These are phyloP conservation scores for Echeneis naucrates DNA, from an alignment of 2,797 vertebrate species.

Conservation along the genomic window DNA sequence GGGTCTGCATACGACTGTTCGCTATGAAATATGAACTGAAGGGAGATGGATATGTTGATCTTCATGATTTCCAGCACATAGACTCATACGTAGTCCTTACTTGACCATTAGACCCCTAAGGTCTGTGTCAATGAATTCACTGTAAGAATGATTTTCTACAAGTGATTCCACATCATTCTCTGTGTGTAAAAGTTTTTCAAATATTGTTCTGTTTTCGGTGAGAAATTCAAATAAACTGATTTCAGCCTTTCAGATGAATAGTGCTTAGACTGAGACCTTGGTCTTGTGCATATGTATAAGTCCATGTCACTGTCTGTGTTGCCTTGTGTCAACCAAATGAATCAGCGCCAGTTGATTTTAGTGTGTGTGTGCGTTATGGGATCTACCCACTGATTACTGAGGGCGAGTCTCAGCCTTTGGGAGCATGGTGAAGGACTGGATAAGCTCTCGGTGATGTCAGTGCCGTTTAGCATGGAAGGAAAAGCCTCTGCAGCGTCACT, in stretches of 20 bases:
- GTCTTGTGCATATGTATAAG: background rate
- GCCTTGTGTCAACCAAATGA: conserved; percentile 27
- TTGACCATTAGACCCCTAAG: conserved; percentile 16
- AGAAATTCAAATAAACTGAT: background rate
- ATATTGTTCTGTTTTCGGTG: no score
- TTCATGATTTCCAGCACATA: conserved; percentile 3
- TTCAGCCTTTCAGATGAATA: conserved; percentile 6
- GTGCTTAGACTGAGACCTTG: background rate
- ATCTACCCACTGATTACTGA: conserved; percentile 68
- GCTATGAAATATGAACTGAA: conserved; percentile 7
- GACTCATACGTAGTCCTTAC: background rate
- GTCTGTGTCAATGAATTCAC: conserved; percentile 15
- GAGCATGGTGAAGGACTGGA: conserved; percentile 65
- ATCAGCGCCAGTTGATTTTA: conserved; percentile 39
- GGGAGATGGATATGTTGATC: conserved; percentile 13
- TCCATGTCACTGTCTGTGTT: conserved; percentile 23
- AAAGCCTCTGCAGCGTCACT: conserved; percentile 58
- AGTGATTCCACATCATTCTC: background rate
- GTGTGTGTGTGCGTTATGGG: conserved; percentile 27
- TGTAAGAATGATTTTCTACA: background rate
- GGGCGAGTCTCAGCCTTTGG: conserved; percentile 68
- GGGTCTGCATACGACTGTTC: conserved; percentile 8
- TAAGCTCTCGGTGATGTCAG: conserved; percentile 75
- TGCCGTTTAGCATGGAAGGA: conserved; percentile 52
- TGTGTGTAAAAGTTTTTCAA: background rate